Base-by-base conservation (phyloP, 2,888 invertebrate species). In the Smittia sp. region DNA sequence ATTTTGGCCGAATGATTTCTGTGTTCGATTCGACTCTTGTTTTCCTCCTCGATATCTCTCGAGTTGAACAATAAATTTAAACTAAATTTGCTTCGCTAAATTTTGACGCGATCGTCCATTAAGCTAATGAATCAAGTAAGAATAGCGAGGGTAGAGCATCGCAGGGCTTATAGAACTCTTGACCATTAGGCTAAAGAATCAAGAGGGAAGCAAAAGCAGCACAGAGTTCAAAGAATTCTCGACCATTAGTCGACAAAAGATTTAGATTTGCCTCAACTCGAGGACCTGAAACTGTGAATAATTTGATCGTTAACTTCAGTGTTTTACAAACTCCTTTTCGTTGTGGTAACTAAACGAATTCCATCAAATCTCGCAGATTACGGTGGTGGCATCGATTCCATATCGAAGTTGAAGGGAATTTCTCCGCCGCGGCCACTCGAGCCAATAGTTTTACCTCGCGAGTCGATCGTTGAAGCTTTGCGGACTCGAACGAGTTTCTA, bases 371-470 rank as follows among this genome's bases (percentile, higher is more conserved):
- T 39, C 39, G 54, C 54, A 72, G 72, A 62, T 54, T 72, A 72
- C 62, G 62, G 38, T 54, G 39, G 66, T 18, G 39, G 20, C n/a
- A 38, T 58, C 18, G 72, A 70, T 46, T 11, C 54, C 24, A 15
- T 70, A 15, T 70, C 72, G 15, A 32, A 20, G 18, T 62, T 72
- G 54, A 72, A 72, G 32, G 72, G 62, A 62, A 72, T 72, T 62
- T 69, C 69, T 15, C 69, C 69, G 52, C 69, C 69, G 13, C 25
- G n/a, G 7, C 11, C 27, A 1, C 0, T 54, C 1, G 69, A 69
- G 24, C 69, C 69, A 52, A 27, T 27, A 27, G 20, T 69, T 27
- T 22, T 69, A 32, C 69, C 54, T 27, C 69, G 27, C 7, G 32
- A 27, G 15, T 54, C 69, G 22, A 18, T 52, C 20, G 9, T 24